Conservation (phyloP, 1,140 invertebrate genomes). For the Liolophura sinensis region DNA sequence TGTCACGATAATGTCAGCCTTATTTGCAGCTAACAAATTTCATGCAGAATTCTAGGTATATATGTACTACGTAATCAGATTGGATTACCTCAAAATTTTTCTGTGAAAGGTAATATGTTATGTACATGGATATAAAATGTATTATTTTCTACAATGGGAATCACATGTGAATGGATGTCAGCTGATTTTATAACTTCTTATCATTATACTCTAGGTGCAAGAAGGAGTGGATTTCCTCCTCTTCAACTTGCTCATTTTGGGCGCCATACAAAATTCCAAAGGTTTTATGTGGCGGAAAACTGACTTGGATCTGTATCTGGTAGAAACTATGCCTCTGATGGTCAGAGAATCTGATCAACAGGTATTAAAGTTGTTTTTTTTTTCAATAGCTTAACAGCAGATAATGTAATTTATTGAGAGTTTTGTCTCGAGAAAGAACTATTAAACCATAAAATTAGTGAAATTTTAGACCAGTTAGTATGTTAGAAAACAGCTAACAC, state of each 20-base stretch:
- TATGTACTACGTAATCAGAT: background rate
- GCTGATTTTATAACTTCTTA: background rate
- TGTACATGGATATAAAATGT: background rate
- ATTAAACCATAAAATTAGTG: too few species aligned
- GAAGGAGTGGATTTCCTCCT: constrained; percentile 47
- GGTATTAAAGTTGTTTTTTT: too few species aligned
- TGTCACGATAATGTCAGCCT: too few species aligned
- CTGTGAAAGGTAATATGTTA: background rate
- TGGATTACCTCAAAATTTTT: background rate
- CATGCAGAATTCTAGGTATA: background rate
- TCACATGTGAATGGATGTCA: background rate
- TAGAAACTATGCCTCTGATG: constrained; percentile 44
- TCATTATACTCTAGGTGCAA: constrained; percentile 30
- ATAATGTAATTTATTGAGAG: too few species aligned
- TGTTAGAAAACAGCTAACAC: too few species aligned
- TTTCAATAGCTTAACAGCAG: too few species aligned
- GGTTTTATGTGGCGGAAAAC: constrained; percentile 49
- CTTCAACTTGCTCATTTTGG: constrained; percentile 48
- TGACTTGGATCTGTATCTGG: constrained; percentile 41
- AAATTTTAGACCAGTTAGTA: too few species aligned
- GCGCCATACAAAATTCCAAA: constrained; percentile 33
- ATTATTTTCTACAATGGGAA: background rate
- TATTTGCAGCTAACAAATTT: too few species aligned
- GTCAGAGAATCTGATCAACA: constrained; percentile 15
- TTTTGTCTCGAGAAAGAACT: background rate